Percentiles rank a stretch among this genome's conserved stretches.
phyloP scores from a whole-genome alignment of 2,888 invertebrate species.

The Dasysyrphus albostriatus region DNA sequence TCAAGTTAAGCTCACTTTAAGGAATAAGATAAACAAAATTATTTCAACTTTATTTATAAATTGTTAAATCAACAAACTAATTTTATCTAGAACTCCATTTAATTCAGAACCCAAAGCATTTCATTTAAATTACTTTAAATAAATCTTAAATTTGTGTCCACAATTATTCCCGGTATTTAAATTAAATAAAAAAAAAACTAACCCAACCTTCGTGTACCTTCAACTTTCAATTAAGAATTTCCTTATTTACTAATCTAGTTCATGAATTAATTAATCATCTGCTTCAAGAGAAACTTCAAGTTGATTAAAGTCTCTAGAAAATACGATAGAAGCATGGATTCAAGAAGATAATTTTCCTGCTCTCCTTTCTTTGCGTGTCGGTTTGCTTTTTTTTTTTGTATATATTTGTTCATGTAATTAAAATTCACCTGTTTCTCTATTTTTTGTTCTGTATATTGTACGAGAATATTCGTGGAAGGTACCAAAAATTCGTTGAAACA shows the following conservation, averaged over 20 bases:
- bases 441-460: too few species aligned
- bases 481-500: too few species aligned
- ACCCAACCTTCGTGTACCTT: neutral
- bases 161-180: neutral
- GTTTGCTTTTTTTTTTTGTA: neutral
- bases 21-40: too few species aligned
- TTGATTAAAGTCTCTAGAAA: conserved; percentile 26
- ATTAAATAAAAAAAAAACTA: too few species aligned
- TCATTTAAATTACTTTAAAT: neutral
- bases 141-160: neutral
- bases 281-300: conserved; percentile 48
- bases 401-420: neutral
- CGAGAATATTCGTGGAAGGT: too few species aligned
- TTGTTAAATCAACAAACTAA: too few species aligned
- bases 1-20: too few species aligned
- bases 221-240: conserved; percentile 52
- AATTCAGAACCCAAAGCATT: too few species aligned
- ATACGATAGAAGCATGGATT: neutral
- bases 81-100: too few species aligned
- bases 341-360: neutral
- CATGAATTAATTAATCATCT: conserved; percentile 56
- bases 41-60: too few species aligned
- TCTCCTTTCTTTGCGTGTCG: neutral
- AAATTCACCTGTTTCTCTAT: neutral
- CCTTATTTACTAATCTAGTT: conserved; percentile 59